Percentiles rank a stretch among this genome's conserved stretches.
These are phyloP conservation scores for Enhydra lutris DNA, from an alignment of 2,113 vertebrate genomes.

Conservation along the genomic window DNA sequence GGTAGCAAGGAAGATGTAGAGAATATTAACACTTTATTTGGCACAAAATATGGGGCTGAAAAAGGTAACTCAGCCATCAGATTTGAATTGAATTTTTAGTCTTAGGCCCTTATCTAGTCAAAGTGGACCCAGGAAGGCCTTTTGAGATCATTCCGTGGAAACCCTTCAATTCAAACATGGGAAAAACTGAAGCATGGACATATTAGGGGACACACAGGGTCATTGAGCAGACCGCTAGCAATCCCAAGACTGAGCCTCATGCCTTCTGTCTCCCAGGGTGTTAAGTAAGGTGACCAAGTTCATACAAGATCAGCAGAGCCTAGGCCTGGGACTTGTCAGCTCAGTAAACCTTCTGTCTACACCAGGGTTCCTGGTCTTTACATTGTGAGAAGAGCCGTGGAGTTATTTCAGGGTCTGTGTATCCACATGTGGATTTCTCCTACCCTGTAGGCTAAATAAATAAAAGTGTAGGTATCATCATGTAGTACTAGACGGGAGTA, in stretches of 20 bases:
- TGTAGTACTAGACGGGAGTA: fast-evolving
- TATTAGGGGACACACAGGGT: background rate
- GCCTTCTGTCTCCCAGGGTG: background rate
- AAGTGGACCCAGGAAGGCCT: background rate
- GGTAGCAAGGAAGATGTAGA: background rate
- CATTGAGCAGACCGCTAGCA: background rate
- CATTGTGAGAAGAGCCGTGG: background rate
- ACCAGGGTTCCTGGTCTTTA: background rate
- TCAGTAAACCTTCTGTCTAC: background rate
- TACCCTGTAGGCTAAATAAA: background rate
- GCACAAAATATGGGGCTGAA: background rate
- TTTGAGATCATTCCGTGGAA: background rate
- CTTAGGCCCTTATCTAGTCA: background rate
- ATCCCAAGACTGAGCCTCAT: background rate
- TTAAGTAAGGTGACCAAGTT: background rate
- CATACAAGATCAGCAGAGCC: background rate
- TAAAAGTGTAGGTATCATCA: fast-evolving
- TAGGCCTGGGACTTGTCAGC: fast-evolving
- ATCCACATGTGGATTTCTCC: background rate
- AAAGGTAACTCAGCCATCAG: background rate
- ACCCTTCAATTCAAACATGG: background rate
- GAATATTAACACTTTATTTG: background rate
- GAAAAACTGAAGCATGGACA: background rate
- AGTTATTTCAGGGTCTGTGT: background rate
- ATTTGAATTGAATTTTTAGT: background rate